Conservation (phyloP, 2,797 vertebrate genomes). For the Mus spretus region DNA sequence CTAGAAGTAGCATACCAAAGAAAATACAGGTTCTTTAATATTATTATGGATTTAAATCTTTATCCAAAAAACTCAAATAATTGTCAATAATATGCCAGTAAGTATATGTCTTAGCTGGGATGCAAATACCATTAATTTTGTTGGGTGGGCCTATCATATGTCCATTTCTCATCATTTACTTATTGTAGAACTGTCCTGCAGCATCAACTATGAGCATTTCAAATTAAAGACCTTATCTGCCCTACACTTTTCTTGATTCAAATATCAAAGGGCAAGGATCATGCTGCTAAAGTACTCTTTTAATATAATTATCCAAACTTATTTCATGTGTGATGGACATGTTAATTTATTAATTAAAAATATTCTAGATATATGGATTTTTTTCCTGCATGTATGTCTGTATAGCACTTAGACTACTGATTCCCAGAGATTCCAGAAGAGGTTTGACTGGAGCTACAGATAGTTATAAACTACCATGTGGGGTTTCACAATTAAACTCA, state of each 20-base stretch:
- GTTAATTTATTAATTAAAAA: not conserved
- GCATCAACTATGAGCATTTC: no score
- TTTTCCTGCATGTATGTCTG: not conserved
- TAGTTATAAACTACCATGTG: not conserved
- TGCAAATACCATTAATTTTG: constrained; percentile 70
- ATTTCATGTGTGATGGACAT: not conserved
- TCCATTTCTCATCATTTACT: not conserved
- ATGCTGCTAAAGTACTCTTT: not conserved
- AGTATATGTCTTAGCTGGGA: constrained; percentile 55
- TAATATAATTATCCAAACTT: not conserved
- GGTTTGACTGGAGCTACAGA: not conserved
- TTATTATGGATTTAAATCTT: constrained; percentile 69
- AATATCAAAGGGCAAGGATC: not conserved
- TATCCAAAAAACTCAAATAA: constrained; percentile 72
- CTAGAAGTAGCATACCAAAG: not conserved
- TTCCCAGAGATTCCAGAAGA: not conserved
- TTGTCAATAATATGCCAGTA: constrained; percentile 67
- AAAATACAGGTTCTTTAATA: constrained; percentile 28
- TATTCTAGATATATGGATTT: not conserved
- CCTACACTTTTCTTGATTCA: not conserved
- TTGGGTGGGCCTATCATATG: constrained; percentile 22
- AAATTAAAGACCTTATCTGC: no score
- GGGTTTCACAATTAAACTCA: no score
- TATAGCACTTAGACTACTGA: not conserved
- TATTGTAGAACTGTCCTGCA: no score